A percentile compares a stretch with the other conserved stretches of the same genome.
phyloP scores from a whole-genome alignment of 2,113 vertebrate species.

The Romanogobio albipinnatus region DNA sequence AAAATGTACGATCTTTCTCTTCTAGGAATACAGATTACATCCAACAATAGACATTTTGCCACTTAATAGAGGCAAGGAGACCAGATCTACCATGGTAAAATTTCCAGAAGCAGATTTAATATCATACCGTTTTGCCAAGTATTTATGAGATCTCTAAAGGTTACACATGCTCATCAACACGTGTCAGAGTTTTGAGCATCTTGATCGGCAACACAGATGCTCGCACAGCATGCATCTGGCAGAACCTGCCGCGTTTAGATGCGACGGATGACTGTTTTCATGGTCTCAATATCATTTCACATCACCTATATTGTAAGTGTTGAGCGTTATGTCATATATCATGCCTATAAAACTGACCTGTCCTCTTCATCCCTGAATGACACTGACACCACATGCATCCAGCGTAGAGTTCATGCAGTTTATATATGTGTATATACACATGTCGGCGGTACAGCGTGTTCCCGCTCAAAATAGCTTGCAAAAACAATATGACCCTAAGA shows the following conservation, averaged over 20 bases:
- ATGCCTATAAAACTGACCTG: neutral
- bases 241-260: neutral
- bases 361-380: neutral
- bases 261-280: neutral
- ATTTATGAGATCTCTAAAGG: neutral
- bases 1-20: neutral
- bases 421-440: conserved; percentile 1
- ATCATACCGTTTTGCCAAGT: neutral
- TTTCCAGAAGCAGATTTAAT: neutral
- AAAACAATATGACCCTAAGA: conserved; percentile 8
- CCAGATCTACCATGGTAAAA: neutral
- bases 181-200: neutral
- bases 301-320: neutral
- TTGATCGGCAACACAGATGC: neutral
- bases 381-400: neutral
- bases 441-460: conserved; percentile 8
- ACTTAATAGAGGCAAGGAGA: neutral
- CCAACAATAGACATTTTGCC: neutral
- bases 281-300: neutral
- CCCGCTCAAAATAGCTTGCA: conserved; percentile 22
- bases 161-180: neutral
- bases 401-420: neutral
- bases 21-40: neutral
- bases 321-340: neutral
- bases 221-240: neutral